phyloP scores from a whole-genome alignment of 2,113 vertebrate species.

The Jacana jacana region DNA sequence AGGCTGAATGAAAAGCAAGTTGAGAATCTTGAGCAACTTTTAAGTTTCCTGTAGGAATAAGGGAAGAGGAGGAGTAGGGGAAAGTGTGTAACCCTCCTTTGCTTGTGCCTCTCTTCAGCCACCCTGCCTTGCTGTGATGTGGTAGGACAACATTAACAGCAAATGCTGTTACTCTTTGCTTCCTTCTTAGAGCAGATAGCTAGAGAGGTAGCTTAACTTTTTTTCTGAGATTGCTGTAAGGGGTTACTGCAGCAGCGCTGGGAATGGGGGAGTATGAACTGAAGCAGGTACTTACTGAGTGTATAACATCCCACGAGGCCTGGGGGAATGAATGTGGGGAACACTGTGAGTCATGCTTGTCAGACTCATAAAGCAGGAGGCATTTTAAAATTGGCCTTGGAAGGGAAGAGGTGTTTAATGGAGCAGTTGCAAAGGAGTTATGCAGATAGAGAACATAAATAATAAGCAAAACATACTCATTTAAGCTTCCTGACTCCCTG shows the following conservation, averaged over 20 bases:
- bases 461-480: constrained; percentile 1
- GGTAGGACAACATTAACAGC: not conserved
- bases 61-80: not conserved
- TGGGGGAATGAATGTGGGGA: constrained; percentile 1
- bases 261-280: not conserved
- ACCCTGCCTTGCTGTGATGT: not conserved
- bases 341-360: constrained; percentile 27
- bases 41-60: not conserved
- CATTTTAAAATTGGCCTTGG: constrained; percentile 23
- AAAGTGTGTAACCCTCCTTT: not conserved
- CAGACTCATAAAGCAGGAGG: constrained; percentile 29
- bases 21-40: not conserved
- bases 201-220: not conserved
- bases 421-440: constrained; percentile 46
- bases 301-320: not conserved
- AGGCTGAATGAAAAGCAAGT: not conserved
- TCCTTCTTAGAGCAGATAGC: not conserved
- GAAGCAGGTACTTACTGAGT: constrained; percentile 31
- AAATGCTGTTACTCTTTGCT: not conserved
- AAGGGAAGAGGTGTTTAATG: constrained; percentile 60
- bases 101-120: not conserved
- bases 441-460: constrained; percentile 32
- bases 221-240: not conserved
- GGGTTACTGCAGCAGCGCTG: not conserved
- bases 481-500: constrained; percentile 5